Base-by-base conservation (phyloP, 2,113 vertebrate genomes). In the Chauna torquata region DNA sequence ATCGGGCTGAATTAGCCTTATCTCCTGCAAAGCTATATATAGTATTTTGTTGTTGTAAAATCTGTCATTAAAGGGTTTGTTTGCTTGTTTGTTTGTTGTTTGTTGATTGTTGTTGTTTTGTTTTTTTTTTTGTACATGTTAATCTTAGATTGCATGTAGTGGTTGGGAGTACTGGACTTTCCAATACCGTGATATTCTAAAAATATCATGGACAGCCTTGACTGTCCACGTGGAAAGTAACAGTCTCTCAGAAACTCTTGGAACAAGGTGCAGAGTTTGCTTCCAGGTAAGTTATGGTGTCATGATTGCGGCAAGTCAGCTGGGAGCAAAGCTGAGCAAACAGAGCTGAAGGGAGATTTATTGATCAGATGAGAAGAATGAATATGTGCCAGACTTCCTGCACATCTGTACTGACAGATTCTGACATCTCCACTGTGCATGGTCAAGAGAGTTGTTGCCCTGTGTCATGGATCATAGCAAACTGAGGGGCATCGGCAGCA, bases 1-100 rank as follows among this genome's bases (percentile, higher is more conserved):
- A 91, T 59, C 65, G 66, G 70, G 36, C 36, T 92, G 68, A 90
- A 84, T 68, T 92, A 84, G 15, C 38, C 69, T 97, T 94, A 94
- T 89, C 88, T 90, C 47, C 58, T 88, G 44, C 42, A 92, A 74
- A 96, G 74, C 61, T 93, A 90, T 57, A 65, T 71, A 76, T 84
- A 88, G 74, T 45, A 57, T n/a, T 79, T 64, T 76, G 36, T 11
- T 82, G 64, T 72, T 90, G 64, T 90, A 94, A 93, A 93, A 95
- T 47, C 45, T 86, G 83, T n/a, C 65, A 58, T n/a, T 86, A 52
- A 69, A 50, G 50, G 1, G 0, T 50, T 11, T 50, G 10, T 5
- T 8, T 52, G n/a, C n/a, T n/a, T n/a, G n/a, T n/a, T n/a, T n/a
- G n/a, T n/a, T n/a, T n/a, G n/a, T n/a, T n/a, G n/a, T n/a, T n/a